Percentiles rank a stretch among this genome's conserved stretches.
phyloP scores from a whole-genome alignment of 2,797 vertebrate species.

The Apogon talboti region DNA sequence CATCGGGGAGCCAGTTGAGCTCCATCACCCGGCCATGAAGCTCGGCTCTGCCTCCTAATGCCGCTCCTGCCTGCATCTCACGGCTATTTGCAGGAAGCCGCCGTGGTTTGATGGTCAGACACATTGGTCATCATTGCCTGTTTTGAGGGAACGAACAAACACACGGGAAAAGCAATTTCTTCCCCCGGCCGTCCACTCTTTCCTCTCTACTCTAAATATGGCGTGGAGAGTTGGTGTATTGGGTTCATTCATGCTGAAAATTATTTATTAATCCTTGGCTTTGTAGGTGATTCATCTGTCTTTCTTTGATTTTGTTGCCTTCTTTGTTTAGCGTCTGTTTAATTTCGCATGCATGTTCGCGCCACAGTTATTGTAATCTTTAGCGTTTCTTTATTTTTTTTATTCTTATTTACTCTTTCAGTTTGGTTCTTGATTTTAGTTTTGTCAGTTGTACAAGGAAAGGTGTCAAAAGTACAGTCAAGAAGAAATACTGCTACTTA shows the following conservation, averaged over 20 bases:
- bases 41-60: slow-evolving; percentile 37
- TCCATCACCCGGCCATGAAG: slow-evolving; percentile 39
- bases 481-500: too few relatives aligned
- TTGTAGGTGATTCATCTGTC: slow-evolving; percentile 11
- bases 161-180: slow-evolving; percentile 37
- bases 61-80: slow-evolving; percentile 44
- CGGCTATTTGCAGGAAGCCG: slow-evolving; percentile 35
- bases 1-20: slow-evolving; percentile 34
- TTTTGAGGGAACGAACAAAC: slow-evolving; percentile 55
- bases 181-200: slow-evolving; percentile 34
- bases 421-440: too few relatives aligned
- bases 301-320: slow-evolving; percentile 22
- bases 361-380: not conserved
- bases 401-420: too few relatives aligned
- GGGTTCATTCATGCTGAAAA: slow-evolving; percentile 64
- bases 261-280: slow-evolving; percentile 37
- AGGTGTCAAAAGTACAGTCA: too few relatives aligned
- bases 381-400: too few relatives aligned
- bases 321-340: slow-evolving; percentile 37
- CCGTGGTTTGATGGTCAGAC: slow-evolving; percentile 54
- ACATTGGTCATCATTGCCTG: slow-evolving; percentile 63
- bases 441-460: too few relatives aligned
- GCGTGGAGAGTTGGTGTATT: slow-evolving; percentile 24
- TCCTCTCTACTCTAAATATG: slow-evolving; percentile 19
- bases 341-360: slow-evolving; percentile 22